Evolutionary conservation across 1,140 invertebrate species (phyloP), one percentile per base, ranked within the genome.

Genomic region (Drosophila santomea): DNA sequence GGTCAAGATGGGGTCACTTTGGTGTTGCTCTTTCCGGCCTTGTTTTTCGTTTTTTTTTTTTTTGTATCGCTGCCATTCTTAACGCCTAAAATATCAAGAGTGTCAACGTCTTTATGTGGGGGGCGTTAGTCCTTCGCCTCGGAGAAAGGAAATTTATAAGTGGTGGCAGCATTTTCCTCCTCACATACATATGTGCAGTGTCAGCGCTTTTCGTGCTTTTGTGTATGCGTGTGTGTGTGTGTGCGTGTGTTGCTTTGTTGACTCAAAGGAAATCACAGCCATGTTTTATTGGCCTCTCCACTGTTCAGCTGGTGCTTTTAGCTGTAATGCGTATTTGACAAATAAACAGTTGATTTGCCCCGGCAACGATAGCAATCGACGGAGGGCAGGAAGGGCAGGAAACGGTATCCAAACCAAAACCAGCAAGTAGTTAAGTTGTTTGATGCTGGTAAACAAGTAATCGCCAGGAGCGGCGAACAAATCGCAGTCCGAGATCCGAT

Each of bases 311-410:
- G 76, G 76, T 83, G 77, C 77, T 71, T 58, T 75, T 74, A 67
- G 73, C 63, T 84, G 84, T 88, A 88, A 89, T 88, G 80, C 83
- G 84, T 90, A 89, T 84, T 89, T 89, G 80, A 90, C 84, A 89
- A 89, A 89, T 89, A 89, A 89, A 89, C 84, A 89, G 84, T 88
- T 89, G 84, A 84, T 89, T 88, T 86, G 69, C 74, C 74, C 64
- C 47, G 52, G 56, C 61, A 54, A 48, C 69, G 85, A 89, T 89
- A 80, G 73, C 84, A 89, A 89, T 89, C 84, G 86, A 89, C 71
- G 28, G 8, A 32, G 68, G 35, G 25, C 25, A 25, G 25, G 25
- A 25, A 25, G 20, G 20, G 20, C 32, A 50, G 44, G 44, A 69
- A 69, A 57, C 10, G 20, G 17, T 6, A 43, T 6, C 14, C 38